These are phyloP conservation scores for Aphelenchoides avenae DNA, from an alignment of 1,140 invertebrate genomes.

Conservation along the genomic window DNA sequence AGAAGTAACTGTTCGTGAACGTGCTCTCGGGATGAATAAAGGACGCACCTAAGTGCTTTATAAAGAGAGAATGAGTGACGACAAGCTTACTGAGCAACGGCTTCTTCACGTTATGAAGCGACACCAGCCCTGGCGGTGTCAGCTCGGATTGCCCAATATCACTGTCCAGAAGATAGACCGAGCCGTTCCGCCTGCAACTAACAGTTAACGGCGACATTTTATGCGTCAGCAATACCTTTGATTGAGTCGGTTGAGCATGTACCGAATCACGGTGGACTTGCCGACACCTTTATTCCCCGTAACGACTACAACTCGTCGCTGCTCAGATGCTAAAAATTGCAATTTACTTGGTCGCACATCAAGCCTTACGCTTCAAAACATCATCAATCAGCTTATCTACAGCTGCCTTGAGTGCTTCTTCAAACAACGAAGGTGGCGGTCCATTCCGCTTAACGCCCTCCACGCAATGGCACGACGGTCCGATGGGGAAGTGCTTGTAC, in stretches of 20 bases:
- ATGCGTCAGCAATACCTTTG: slow-evolving; percentile 14
- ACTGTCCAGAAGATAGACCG: slow-evolving; percentile 24
- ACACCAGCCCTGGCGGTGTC: slow-evolving; percentile 18
- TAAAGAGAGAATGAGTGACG: neutral
- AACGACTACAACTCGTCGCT: too few relatives aligned
- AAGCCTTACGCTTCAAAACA: too few relatives aligned
- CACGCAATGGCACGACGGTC: too few relatives aligned
- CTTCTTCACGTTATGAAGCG: slow-evolving; percentile 24
- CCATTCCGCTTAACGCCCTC: too few relatives aligned
- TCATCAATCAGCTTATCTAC: too few relatives aligned
- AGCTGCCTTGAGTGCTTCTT: too few relatives aligned
- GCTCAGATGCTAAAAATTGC: too few relatives aligned
- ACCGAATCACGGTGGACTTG: slow-evolving; percentile 25
- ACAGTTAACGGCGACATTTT: neutral
- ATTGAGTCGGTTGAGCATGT: slow-evolving; percentile 15
- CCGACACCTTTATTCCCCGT: slow-evolving; percentile 32
- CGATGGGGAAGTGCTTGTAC: too few relatives aligned
- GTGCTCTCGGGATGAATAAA: slow-evolving; percentile 15
- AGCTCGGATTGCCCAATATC: slow-evolving; percentile 33
- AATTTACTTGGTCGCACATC: too few relatives aligned
- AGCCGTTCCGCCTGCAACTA: neutral
- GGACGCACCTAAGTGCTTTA: slow-evolving; percentile 18
- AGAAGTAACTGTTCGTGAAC: slow-evolving; percentile 21
- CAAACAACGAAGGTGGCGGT: too few relatives aligned
- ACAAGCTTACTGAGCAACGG: slow-evolving; percentile 19